Conservation (phyloP, 2,888 invertebrate genomes). For the Ormyrus pomaceus region DNA sequence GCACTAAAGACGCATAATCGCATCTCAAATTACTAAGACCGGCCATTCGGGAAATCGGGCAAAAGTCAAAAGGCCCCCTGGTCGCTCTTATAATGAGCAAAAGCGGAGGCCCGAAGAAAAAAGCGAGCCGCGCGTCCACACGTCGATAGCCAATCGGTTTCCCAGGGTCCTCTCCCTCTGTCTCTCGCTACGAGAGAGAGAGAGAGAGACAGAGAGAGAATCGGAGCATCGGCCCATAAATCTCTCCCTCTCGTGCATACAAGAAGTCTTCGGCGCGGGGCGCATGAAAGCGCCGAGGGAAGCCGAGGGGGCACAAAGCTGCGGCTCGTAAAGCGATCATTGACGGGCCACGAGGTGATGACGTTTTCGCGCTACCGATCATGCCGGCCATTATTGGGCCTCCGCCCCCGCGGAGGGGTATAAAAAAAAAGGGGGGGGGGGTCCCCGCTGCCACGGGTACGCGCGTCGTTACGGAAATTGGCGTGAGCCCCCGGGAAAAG, state of each 20-base stretch:
- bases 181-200: no score
- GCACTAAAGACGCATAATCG: not conserved
- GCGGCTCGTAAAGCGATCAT: slow-evolving; percentile 70
- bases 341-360: slow-evolving; percentile 68
- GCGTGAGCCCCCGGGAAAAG: no score
- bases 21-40: not conserved
- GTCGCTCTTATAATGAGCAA: not conserved
- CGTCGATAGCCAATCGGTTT: slow-evolving; percentile 21
- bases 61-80: slow-evolving; percentile 7
- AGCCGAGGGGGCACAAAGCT: no score
- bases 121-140: not conserved
- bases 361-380: slow-evolving; percentile 71
- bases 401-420: not conserved
- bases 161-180: not conserved
- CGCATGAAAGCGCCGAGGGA: no score
- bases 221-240: no score
- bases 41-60: slow-evolving; percentile 2
- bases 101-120: not conserved
- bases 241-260: no score
- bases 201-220: no score
- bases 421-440: not conserved
- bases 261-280: no score
- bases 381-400: not conserved
- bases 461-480: not conserved
- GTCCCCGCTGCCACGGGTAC: not conserved